Evolutionary conservation across 2,888 invertebrate species (phyloP).

Genomic region (Rhingia campestris): DNA sequence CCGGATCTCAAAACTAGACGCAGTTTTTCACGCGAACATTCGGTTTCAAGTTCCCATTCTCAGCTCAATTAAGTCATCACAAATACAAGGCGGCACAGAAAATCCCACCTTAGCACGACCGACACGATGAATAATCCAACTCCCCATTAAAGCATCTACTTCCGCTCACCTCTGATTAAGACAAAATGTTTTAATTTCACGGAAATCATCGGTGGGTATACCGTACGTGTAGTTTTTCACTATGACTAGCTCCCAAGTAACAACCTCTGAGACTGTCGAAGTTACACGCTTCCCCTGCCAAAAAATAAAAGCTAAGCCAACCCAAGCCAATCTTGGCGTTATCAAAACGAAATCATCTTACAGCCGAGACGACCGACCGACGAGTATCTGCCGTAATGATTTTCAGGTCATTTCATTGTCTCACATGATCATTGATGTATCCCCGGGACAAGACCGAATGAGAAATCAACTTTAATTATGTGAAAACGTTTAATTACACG

Average conservation of each 20-base stretch:
- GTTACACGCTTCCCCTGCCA: conserved; percentile 23
- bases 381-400: conserved; percentile 64
- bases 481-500: conserved; percentile 73
- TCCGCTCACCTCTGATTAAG: conserved; percentile 62
- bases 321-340: conserved; percentile 35
- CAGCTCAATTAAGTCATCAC: conserved; percentile 53
- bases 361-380: conserved; percentile 11
- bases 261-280: conserved; percentile 7
- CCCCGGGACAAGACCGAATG: conserved; percentile 53
- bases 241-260: not conserved
- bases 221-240: conserved; percentile 27
- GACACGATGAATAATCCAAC: conserved; percentile 56
- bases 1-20: conserved; percentile 20
- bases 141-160: conserved; percentile 67
- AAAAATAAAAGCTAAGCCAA: not conserved
- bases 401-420: conserved; percentile 69
- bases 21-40: conserved; percentile 14
- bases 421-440: conserved; percentile 68
- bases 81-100: conserved; percentile 41
- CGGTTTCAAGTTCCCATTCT: conserved; percentile 53
- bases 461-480: conserved; percentile 73
- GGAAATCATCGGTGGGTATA: conserved; percentile 38
- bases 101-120: conserved; percentile 40
- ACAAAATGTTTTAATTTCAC: conserved; percentile 66
- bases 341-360: conserved; percentile 73